Percentiles rank a stretch among this genome's conserved stretches.
These are phyloP conservation scores for Drosophila anceps DNA, from an alignment of 2,888 invertebrate genomes.

Conservation along the genomic window DNA sequence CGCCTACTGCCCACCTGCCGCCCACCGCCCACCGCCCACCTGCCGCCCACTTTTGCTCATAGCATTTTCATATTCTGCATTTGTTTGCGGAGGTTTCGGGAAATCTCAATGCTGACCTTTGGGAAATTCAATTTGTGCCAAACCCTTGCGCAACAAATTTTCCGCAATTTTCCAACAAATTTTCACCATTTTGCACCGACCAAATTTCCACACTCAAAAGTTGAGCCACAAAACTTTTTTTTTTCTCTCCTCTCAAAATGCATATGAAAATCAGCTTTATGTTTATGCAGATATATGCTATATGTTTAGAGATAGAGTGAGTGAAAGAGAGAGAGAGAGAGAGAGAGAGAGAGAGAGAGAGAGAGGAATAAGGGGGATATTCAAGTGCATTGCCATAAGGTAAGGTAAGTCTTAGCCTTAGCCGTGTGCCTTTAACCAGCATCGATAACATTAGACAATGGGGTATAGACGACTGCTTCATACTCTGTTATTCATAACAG, in stretches of 20 bases:
- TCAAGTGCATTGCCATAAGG: not conserved
- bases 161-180: conserved; percentile 35
- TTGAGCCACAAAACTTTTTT: conserved; percentile 63
- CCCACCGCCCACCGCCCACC: not conserved
- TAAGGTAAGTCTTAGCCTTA: not conserved
- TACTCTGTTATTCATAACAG: not conserved
- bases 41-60: not conserved
- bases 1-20: not conserved
- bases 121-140: conserved; percentile 64
- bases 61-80: conserved; percentile 25
- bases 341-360: conserved; percentile 5
- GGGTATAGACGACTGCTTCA: not conserved
- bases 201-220: conserved; percentile 62
- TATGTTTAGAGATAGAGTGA: not conserved
- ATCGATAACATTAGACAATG: not conserved
- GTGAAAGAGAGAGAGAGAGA: not conserved
- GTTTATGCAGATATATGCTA: conserved; percentile 54
- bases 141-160: conserved; percentile 58
- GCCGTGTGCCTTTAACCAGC: not conserved
- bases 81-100: not conserved
- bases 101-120: conserved; percentile 38
- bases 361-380: not conserved
- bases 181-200: conserved; percentile 25
- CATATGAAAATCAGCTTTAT: conserved; percentile 46
- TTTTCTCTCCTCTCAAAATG: conserved; percentile 1